phyloP scores from a whole-genome alignment of 2,113 vertebrate species.

The Sigmodon hispidus region DNA sequence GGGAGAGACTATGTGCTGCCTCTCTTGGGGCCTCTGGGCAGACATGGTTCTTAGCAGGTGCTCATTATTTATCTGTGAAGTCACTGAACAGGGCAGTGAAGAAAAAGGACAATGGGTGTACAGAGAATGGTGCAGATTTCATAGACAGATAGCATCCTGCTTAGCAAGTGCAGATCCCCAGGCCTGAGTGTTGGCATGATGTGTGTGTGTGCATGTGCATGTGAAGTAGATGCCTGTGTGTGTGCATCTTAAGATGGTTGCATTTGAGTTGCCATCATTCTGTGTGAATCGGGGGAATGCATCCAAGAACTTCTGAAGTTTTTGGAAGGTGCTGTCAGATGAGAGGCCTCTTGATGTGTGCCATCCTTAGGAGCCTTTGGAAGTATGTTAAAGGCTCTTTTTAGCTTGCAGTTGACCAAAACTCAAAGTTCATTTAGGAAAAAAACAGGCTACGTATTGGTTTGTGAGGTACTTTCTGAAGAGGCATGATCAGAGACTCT shows the following conservation, averaged over 20 bases:
- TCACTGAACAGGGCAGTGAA: slow-evolving; percentile 72
- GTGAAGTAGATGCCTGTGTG: background rate
- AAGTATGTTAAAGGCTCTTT: background rate
- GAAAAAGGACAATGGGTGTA: slow-evolving; percentile 30
- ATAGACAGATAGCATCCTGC: slow-evolving; percentile 65
- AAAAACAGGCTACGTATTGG: background rate
- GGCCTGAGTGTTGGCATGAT: background rate
- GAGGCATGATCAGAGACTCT: background rate
- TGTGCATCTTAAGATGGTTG: background rate
- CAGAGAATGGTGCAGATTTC: slow-evolving; percentile 52
- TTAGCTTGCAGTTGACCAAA: slow-evolving; percentile 44
- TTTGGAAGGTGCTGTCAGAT: background rate
- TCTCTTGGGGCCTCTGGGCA: slow-evolving; percentile 48
- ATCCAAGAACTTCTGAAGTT: background rate
- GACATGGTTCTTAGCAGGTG: slow-evolving; percentile 72
- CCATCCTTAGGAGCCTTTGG: background rate
- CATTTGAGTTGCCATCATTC: background rate
- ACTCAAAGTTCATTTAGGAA: background rate
- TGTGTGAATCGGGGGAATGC: background rate
- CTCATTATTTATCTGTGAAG: slow-evolving; percentile 68
- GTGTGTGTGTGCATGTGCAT: background rate
- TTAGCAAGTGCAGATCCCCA: slow-evolving; percentile 48
- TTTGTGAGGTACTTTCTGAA: background rate
- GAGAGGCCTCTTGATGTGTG: background rate
- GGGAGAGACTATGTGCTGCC: slow-evolving; percentile 60